Base-by-base conservation (phyloP, 2,888 invertebrate species). In the Platynereis dumerilii region DNA sequence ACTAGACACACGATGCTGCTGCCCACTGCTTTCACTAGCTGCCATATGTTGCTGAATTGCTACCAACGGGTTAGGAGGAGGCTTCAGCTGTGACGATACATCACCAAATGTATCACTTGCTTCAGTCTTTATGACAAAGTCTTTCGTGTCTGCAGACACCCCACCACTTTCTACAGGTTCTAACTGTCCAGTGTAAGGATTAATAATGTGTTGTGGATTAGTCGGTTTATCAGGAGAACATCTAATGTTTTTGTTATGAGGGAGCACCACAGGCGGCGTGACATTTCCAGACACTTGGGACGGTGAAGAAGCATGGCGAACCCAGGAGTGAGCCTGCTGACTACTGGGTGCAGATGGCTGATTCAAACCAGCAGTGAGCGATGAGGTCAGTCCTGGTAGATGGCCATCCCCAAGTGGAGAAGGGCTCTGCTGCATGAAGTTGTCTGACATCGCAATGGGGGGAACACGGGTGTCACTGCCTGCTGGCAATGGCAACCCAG, bases 181-280 rank as follows among this genome's bases (percentile, higher is more conserved):
- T 45, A 70, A 61, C 34, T 66, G 68, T 29, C 70, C 70, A 22
- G 70, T 70, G 39, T 65, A 68, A 1, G 70, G 70, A 55, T 70
- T 70, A 15, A 70, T 66, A 42, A 70, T 70, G 28, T 68, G 68
- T 45, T 65, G 65, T 27, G 62, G 57, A 44, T 61, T 61, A 12
- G 39, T 39, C 24, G 54, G 15, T 27, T 61, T 61, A 5, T 61
- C 61, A 20, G 61, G 61, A 10, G 61, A 61, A 34, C 53, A 24
- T 26, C 54, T 10, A n/a, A 61, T 54, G 12, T 34, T 34, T 34
- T 34, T 34, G 34, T 34, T 34, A 34, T 34, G 34, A 29, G 61
- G 61, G 52, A 29, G 52, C 39, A 39, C 54, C 20, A 28, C 45
- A 20, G 28, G 45, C 1, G 59, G 28, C 22, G 28, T 59, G 26